Conservation (phyloP, 2,113 vertebrate genomes). For the Atherinomorus stipes region DNA sequence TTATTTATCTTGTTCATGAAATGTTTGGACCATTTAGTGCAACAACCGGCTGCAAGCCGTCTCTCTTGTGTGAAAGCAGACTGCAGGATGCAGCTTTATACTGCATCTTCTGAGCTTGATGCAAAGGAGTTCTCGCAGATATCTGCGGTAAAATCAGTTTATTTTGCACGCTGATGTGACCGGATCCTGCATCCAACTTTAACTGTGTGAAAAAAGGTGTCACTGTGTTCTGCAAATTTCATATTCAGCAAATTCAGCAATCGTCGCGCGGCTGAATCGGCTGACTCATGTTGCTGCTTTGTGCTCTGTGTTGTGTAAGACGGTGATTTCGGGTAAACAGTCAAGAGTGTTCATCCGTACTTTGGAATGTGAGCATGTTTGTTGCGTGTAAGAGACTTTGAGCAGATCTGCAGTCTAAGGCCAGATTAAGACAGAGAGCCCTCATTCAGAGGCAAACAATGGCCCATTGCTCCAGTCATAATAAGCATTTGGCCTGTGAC, state of each 20-base stretch:
- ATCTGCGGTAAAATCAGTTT: background rate
- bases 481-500: conserved; percentile 77
- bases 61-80: background rate
- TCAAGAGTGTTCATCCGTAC: conserved; percentile 37
- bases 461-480: conserved; percentile 77
- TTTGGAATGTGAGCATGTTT: conserved; percentile 66
- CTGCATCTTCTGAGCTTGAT: background rate
- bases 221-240: background rate
- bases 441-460: conserved; percentile 83
- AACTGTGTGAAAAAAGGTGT: background rate
- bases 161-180: background rate
- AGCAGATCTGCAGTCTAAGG: conserved; percentile 74
- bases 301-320: conserved; percentile 8
- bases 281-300: conserved; percentile 46
- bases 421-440: conserved; percentile 80
- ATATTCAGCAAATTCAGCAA: conserved; percentile 7
- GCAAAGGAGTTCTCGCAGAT: background rate
- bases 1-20: too few species aligned
- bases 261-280: conserved; percentile 8
- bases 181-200: background rate
- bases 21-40: background rate
- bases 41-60: background rate
- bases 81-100: background rate
- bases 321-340: conserved; percentile 41
- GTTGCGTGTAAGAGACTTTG: conserved; percentile 77